These are phyloP conservation scores for Luscinia luscinia DNA, from an alignment of 2,797 vertebrate genomes.

Conservation along the genomic window DNA sequence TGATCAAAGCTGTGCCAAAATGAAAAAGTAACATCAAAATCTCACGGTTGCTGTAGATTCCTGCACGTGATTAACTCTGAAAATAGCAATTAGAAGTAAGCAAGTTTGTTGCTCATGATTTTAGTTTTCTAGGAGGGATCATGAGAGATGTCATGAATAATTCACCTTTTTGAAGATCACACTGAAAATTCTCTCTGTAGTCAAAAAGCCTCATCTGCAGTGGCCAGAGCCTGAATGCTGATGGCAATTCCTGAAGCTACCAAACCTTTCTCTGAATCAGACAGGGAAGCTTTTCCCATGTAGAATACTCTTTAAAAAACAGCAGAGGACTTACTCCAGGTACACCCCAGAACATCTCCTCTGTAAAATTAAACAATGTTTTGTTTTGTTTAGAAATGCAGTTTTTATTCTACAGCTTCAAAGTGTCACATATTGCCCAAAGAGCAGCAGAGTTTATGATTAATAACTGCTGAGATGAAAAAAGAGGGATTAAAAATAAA, in stretches of 20 bases:
- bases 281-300: not conserved
- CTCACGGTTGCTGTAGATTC: not conserved
- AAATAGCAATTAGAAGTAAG: not conserved
- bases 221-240: not conserved
- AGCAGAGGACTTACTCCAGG: not conserved
- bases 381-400: not conserved
- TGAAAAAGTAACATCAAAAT: not conserved
- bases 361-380: constrained; percentile 4
- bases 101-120: not conserved
- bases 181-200: constrained; percentile 11
- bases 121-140: constrained; percentile 28
- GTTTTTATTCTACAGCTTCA: constrained; percentile 6
- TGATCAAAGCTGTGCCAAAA: not conserved
- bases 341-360: not conserved
- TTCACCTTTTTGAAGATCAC: not conserved
- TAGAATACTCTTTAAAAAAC: not conserved
- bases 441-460: not conserved
- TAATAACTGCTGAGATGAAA: constrained; percentile 21
- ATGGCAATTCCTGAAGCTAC: not conserved
- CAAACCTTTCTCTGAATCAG: not conserved
- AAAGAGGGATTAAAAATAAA: not conserved
- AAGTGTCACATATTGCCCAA: constrained; percentile 3
- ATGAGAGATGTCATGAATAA: not conserved
- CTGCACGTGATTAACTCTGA: not conserved
- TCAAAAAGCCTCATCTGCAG: not conserved